Evolutionary conservation across 2,888 invertebrate genomes (phyloP), one percentile per base, ranked within the genome.

Genomic region (Drosophila cognata): DNA sequence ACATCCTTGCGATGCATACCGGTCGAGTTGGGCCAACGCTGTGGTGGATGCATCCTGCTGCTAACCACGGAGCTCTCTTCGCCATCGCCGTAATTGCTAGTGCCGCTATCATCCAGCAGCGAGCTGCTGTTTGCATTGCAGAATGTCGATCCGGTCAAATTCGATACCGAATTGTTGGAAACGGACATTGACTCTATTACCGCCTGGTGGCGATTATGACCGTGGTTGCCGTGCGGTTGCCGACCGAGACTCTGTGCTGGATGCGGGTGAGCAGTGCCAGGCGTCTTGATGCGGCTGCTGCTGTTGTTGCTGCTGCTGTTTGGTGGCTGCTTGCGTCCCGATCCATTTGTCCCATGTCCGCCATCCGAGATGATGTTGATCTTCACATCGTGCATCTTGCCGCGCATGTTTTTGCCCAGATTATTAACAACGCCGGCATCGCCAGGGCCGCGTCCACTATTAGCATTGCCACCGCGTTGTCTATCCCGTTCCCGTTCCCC

Each of bases 61-160:
- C 93, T 93, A 2, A 93, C 92, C 62, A 92, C 93, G 1, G 92
- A 92, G 21, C 92, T 92, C 66, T 93, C 91, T 71, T 92, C 93
- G 28, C 93, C 93, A 48, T 92, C 92, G 48, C 93, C 93, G 33
- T 91, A 92, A 65, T 91, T 92, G 74, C 91, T 92, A 36, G 90
- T 88, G 70, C 92, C 87, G 66, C 92, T 92, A 71, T 91, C 91
- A 48, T 91, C 91, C 46, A 84, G 66, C 11, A 56, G 56, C 0
- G 51, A 62, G 57, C 79, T 87, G 64, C 83, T 88, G 62, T 89
- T 91, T 70, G 92, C 91, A 77, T 92, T 91, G 85, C 92, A 90
- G 46, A 90, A 91, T 2, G 92, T 91, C 36, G 93, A 93, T 8
- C 92, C 90, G 13, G 93, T 93, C 55, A 93, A 80, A 63, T 93